Percentiles rank a stretch among this genome's conserved stretches.
These are phyloP conservation scores for Drosophila silvestris DNA, from an alignment of 2,888 invertebrate species.

Conservation along the genomic window DNA sequence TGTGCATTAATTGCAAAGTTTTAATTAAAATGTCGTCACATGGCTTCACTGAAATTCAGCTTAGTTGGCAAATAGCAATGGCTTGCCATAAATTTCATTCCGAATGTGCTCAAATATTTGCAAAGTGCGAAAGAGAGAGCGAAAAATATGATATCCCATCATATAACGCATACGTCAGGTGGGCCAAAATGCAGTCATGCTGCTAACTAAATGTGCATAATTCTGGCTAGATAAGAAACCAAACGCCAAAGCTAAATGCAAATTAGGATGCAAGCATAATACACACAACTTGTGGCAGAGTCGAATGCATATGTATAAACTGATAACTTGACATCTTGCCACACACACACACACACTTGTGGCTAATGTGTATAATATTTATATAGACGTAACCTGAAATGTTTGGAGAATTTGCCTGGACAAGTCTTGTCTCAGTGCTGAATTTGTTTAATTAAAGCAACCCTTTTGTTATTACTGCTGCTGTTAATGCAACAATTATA, in stretches of 20 bases:
- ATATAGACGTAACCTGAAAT: conserved; percentile 32
- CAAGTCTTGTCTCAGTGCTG: conserved; percentile 22
- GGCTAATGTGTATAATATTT: conserved; percentile 12
- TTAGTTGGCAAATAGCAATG: conserved; percentile 66
- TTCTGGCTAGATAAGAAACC: conserved; percentile 47
- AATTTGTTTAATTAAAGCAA: conserved; percentile 70
- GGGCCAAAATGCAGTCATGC: conserved; percentile 48
- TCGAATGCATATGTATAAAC: conserved; percentile 41
- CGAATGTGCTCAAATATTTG: conserved; percentile 55
- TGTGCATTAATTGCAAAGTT: conserved; percentile 48
- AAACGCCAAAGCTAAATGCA: conserved; percentile 35
- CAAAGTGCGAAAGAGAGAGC: neutral
- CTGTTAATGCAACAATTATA: conserved; percentile 66
- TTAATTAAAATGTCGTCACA: conserved; percentile 76
- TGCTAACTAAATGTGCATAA: conserved; percentile 75
- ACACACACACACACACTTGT: conserved; percentile 3
- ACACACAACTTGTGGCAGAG: conserved; percentile 3
- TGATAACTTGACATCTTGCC: conserved; percentile 47
- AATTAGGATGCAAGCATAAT: conserved; percentile 46
- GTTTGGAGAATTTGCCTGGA: conserved; percentile 49
- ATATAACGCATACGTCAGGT: conserved; percentile 57
- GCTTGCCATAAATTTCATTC: conserved; percentile 67
- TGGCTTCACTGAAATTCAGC: conserved; percentile 32
- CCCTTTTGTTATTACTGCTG: conserved; percentile 24
- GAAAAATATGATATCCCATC: neutral